Conservation (phyloP, 2,888 invertebrate genomes). For the Parnassius mnemosyne region DNA sequence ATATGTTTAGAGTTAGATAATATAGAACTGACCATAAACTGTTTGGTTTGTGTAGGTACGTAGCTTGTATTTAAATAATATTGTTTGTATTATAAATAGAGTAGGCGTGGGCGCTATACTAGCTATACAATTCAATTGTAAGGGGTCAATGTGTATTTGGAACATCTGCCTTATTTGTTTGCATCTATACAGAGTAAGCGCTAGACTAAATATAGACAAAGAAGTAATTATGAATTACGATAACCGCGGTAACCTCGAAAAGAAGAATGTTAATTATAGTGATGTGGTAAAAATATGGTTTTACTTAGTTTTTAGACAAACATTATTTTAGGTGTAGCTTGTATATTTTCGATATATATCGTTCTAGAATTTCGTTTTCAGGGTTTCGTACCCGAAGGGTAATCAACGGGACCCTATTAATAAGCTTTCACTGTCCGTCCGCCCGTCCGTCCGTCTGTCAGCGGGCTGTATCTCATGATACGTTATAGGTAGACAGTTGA, state of each 20-base stretch:
- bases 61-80: conserved; percentile 4
- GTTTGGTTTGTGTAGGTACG: not conserved
- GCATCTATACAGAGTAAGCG: conserved; percentile 9
- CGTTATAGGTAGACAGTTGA: too few species aligned
- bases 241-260: not conserved
- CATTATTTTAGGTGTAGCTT: too few species aligned
- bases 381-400: too few species aligned
- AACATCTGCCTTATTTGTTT: conserved; percentile 27
- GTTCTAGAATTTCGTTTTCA: too few species aligned
- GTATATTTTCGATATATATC: too few species aligned
- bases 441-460: too few species aligned
- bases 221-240: conserved; percentile 3
- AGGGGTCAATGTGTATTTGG: conserved; percentile 25
- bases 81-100: conserved; percentile 27
- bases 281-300: too few species aligned
- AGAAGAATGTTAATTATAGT: too few species aligned
- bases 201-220: not conserved
- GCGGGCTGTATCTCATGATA: too few species aligned
- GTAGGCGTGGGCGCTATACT: conserved; percentile 24
- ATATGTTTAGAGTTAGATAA: not conserved
- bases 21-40: not conserved
- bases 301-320: too few species aligned
- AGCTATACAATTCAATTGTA: conserved; percentile 24
- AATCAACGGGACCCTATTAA: too few species aligned
- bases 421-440: too few species aligned